These are phyloP conservation scores for Stenodera caucasica DNA, from an alignment of 2,888 invertebrate species.

Conservation along the genomic window DNA sequence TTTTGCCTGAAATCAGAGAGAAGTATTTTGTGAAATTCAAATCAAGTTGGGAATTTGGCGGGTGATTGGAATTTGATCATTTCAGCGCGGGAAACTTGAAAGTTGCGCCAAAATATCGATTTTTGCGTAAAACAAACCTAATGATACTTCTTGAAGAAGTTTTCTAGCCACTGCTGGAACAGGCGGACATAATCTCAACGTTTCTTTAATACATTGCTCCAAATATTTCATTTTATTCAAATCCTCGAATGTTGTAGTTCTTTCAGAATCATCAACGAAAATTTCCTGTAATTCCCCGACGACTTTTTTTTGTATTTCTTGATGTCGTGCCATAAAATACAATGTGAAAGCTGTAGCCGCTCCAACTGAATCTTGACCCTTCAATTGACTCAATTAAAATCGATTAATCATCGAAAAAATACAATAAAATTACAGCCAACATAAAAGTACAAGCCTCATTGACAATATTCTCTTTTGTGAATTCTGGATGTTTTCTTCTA, in stretches of 20 bases:
- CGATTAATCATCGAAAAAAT: not conserved
- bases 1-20: conserved; percentile 52
- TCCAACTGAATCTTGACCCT: conserved; percentile 66
- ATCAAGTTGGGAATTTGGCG: no score
- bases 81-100: no score
- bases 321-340: conserved; percentile 60
- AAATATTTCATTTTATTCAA: conserved; percentile 68
- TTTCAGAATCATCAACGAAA: conserved; percentile 48
- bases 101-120: not conserved
- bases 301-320: conserved; percentile 58
- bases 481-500: conserved; percentile 54
- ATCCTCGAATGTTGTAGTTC: conserved; percentile 61
- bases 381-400: conserved; percentile 24
- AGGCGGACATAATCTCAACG: conserved; percentile 67
- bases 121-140: conserved; percentile 59
- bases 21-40: no score
- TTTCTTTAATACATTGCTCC: conserved; percentile 71
- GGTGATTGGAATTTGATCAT: no score
- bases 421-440: conserved; percentile 56
- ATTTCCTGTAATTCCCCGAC: conserved; percentile 60
- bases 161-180: conserved; percentile 67
- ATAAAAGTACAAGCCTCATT: conserved; percentile 66
- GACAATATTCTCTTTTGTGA: conserved; percentile 62
- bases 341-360: conserved; percentile 62
- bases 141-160: conserved; percentile 60